A percentile compares a stretch with the other conserved stretches of the same genome.
These are phyloP conservation scores for Mylabris phalerata DNA, from an alignment of 1,140 invertebrate species.

Conservation along the genomic window DNA sequence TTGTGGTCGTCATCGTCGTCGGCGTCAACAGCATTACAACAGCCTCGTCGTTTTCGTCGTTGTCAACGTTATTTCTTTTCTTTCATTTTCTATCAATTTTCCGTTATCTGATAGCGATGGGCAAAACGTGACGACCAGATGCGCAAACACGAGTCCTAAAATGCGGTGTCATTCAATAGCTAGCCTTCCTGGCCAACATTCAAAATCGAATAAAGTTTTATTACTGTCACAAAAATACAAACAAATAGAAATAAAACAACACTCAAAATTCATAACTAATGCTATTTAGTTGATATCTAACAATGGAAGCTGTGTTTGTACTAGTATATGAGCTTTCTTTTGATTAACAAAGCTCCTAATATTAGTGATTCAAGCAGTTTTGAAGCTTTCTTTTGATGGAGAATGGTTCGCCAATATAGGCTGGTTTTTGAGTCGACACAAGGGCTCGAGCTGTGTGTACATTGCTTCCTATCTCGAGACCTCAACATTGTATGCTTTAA, in stretches of 20 bases:
- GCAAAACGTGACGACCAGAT: slow-evolving; percentile 32
- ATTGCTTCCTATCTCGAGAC: slow-evolving; percentile 40
- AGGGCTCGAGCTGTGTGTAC: slow-evolving; percentile 38
- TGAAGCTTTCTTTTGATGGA: slow-evolving; percentile 4
- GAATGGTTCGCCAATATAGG: slow-evolving; percentile 26
- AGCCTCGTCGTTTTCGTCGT: neutral
- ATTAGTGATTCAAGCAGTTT: neutral
- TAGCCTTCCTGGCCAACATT: slow-evolving; percentile 20
- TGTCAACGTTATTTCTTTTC: neutral
- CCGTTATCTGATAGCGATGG: slow-evolving; percentile 26
- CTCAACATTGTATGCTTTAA: slow-evolving; percentile 1
- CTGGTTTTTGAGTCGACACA: slow-evolving; percentile 34
- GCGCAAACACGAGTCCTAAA: slow-evolving; percentile 20
- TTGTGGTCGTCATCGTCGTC: no score
- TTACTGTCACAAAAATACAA: no score
- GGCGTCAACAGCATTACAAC: no score
- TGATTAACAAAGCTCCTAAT: neutral
- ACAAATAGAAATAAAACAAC: no score
- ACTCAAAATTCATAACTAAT: no score
- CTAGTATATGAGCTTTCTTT: neutral
- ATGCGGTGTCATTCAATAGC: slow-evolving; percentile 26
- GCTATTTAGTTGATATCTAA: no score
- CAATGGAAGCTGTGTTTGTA: no score
- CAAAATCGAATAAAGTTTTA: slow-evolving; percentile 3
- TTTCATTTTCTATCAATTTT: neutral